These are phyloP conservation scores for Euglossa dilemma DNA, from an alignment of 1,140 invertebrate genomes.

Conservation along the genomic window DNA sequence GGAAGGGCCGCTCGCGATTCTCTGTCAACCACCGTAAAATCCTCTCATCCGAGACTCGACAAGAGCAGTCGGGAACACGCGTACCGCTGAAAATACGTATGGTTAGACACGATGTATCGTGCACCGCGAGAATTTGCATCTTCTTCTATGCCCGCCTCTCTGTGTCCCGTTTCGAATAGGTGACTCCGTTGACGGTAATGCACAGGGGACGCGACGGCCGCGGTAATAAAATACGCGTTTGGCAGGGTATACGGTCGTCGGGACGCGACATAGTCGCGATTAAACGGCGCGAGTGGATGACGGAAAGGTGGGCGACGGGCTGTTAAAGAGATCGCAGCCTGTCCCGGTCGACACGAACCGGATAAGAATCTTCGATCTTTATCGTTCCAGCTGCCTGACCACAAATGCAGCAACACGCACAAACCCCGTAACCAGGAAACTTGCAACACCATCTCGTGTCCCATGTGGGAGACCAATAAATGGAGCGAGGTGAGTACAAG, in stretches of 20 bases:
- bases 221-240: background rate
- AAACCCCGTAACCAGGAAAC: conserved; percentile 90
- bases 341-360: background rate
- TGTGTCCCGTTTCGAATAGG: background rate
- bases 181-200: background rate
- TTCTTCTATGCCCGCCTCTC: background rate
- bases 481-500: conserved; percentile 89
- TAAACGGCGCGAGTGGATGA: too few relatives aligned
- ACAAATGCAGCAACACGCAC: conserved; percentile 87
- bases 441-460: conserved; percentile 92
- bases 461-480: conserved; percentile 91
- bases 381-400: conserved; percentile 86
- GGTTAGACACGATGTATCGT: conserved; percentile 9
- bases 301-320: too few relatives aligned
- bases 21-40: conserved; percentile 61
- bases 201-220: background rate
- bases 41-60: conserved; percentile 47
- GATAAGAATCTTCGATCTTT: conserved; percentile 44
- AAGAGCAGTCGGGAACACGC: conserved; percentile 4
- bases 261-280: background rate
- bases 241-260: background rate
- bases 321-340: too few relatives aligned
- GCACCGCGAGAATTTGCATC: conserved; percentile 20
- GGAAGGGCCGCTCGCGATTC: conserved; percentile 51
- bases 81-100: conserved; percentile 2